Percentiles rank a stretch among this genome's conserved stretches.
These are phyloP conservation scores for Forbesichthys agassizii DNA, from an alignment of 2,113 vertebrate species.

Conservation along the genomic window DNA sequence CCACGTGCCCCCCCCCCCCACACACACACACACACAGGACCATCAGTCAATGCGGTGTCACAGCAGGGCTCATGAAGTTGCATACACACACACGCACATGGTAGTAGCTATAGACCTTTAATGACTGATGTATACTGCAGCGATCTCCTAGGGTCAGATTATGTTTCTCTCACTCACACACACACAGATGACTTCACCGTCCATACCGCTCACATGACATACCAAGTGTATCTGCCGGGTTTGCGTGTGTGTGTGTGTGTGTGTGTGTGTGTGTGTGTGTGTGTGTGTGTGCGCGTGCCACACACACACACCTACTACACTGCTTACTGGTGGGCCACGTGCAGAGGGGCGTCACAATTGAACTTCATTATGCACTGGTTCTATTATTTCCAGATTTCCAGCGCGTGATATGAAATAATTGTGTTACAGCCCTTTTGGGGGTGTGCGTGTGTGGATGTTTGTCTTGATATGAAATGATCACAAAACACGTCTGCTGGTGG, in stretches of 20 bases:
- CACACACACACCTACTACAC: constrained; percentile 1
- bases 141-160: no score
- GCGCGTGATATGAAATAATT: constrained; percentile 72
- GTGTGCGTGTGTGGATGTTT: constrained; percentile 67
- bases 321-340: constrained; percentile 36
- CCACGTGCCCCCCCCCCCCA: neutral
- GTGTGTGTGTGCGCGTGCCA: neutral
- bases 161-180: neutral
- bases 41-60: constrained; percentile 57
- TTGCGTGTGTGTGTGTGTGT: neutral
- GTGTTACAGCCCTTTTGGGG: constrained; percentile 56
- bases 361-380: constrained; percentile 59
- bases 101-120: neutral
- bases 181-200: neutral
- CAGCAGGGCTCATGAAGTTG: neutral
- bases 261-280: neutral
- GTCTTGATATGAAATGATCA: constrained; percentile 62
- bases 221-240: neutral
- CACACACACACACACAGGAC: constrained; percentile 40
- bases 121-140: neutral
- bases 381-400: constrained; percentile 75
- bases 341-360: constrained; percentile 60
- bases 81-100: neutral
- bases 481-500: constrained; percentile 49
- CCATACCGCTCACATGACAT: neutral